phyloP scores from a whole-genome alignment of 2,888 invertebrate species.

The Ariolimax columbianus region DNA sequence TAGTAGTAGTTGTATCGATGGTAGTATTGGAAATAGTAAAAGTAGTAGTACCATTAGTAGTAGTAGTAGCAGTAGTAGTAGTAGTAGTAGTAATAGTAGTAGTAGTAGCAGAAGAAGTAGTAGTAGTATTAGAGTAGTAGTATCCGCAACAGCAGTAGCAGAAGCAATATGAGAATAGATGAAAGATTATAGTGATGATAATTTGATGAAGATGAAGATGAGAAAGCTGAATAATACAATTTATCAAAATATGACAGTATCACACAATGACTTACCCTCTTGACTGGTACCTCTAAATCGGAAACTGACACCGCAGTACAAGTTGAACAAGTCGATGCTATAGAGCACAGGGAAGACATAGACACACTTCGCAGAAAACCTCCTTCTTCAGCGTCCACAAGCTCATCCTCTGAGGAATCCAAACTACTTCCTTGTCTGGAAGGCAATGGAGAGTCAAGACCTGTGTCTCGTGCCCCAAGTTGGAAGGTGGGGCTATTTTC shows the following conservation, averaged over 20 bases:
- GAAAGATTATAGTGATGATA: no score
- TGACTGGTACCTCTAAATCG: neutral
- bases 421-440: neutral
- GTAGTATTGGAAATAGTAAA: no score
- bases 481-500: neutral
- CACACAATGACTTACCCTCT: constrained; percentile 45
- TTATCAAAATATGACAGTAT: neutral
- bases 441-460: neutral
- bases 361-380: constrained; percentile 38
- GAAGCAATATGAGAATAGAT: no score
- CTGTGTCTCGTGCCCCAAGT: neutral
- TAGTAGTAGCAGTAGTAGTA: no score
- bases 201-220: no score
- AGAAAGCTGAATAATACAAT: neutral
- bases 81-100: no score
- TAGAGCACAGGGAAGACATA: constrained; percentile 51
- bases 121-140: no score
- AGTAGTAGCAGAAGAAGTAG: no score
- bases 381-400: constrained; percentile 6
- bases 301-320: constrained; percentile 30
- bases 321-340: constrained; percentile 51
- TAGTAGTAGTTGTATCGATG: no score
- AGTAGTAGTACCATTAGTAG: no score
- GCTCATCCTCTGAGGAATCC: neutral
- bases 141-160: no score